These are phyloP conservation scores for Drosophila pegasa DNA, from an alignment of 2,888 invertebrate species.

Conservation along the genomic window DNA sequence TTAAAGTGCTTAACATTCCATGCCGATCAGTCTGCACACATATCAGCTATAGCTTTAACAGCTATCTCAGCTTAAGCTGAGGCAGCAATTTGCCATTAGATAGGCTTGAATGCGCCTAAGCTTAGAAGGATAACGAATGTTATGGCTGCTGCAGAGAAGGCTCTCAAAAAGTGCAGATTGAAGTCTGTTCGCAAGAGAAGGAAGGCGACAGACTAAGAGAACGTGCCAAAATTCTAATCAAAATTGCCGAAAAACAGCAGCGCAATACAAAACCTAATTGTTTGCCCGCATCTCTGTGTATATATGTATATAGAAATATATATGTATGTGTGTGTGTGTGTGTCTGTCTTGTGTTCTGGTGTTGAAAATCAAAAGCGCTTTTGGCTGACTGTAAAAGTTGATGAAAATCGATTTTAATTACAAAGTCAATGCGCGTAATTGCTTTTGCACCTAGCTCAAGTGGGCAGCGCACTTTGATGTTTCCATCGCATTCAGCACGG, in stretches of 20 bases:
- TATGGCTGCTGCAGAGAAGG: background rate
- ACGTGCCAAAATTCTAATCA: constrained; percentile 73
- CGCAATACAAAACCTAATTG: constrained; percentile 64
- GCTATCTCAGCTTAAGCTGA: background rate
- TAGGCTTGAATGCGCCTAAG: background rate
- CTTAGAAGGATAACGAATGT: background rate
- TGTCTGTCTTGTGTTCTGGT: constrained; percentile 12
- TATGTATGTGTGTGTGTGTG: constrained; percentile 9
- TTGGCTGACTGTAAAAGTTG: constrained; percentile 62
- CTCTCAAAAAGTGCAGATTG: constrained; percentile 9
- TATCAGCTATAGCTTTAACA: background rate
- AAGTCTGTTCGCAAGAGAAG: background rate
- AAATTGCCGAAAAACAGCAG: constrained; percentile 69
- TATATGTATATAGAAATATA: background rate
- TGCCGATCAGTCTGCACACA: background rate
- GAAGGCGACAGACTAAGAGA: background rate
- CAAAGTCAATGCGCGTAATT: constrained; percentile 79
- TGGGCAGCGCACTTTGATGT: constrained; percentile 64
- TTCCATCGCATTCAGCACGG: constrained; percentile 38
- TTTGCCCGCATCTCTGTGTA: constrained; percentile 31
- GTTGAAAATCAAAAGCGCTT: constrained; percentile 60
- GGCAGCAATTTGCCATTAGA: background rate
- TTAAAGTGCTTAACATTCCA: background rate
- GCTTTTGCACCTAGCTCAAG: constrained; percentile 75
- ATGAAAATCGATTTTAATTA: constrained; percentile 78